Percentiles rank a stretch among this genome's conserved stretches.
Evolutionary conservation across 2,888 invertebrate genomes (phyloP).

Genomic region (Thumatha senex): DNA sequence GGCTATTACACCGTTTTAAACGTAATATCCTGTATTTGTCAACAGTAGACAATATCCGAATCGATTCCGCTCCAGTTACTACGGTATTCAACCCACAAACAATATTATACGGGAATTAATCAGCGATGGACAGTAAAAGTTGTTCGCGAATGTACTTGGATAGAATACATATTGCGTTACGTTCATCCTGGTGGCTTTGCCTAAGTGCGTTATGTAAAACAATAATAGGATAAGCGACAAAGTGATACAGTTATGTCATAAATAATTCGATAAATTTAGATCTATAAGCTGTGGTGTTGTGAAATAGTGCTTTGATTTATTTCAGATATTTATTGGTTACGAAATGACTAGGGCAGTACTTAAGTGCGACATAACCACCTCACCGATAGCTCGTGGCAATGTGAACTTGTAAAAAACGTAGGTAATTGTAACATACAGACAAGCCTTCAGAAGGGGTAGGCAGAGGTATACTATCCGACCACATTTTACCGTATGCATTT

Average conservation of each 20-base stretch:
- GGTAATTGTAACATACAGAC: too few species aligned
- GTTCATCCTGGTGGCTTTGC: conserved; percentile 28
- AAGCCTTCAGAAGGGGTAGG: too few species aligned
- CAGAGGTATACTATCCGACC: too few species aligned
- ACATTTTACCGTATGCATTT: too few species aligned
- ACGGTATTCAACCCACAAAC: conserved; percentile 54
- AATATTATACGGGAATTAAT: conserved; percentile 50
- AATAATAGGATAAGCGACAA: conserved; percentile 23
- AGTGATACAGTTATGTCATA: conserved; percentile 15
- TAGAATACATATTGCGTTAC: conserved; percentile 32
- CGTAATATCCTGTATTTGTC: background rate
- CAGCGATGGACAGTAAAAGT: conserved; percentile 63
- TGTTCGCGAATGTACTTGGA: conserved; percentile 29
- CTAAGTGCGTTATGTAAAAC: conserved; percentile 27
- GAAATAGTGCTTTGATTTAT: background rate
- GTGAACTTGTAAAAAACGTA: background rate
- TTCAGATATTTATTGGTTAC: background rate
- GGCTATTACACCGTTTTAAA: background rate
- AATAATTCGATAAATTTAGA: conserved; percentile 10
- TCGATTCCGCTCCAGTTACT: conserved; percentile 28
- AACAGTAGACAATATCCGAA: conserved; percentile 3
- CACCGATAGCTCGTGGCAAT: background rate
- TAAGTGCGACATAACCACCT: background rate
- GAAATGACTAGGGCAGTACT: background rate
- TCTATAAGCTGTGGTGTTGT: conserved; percentile 8